Base-by-base conservation (phyloP, 30 jellyfish, hydroid and myxozoan genomes). In the Nemopilema nomurai region DNA sequence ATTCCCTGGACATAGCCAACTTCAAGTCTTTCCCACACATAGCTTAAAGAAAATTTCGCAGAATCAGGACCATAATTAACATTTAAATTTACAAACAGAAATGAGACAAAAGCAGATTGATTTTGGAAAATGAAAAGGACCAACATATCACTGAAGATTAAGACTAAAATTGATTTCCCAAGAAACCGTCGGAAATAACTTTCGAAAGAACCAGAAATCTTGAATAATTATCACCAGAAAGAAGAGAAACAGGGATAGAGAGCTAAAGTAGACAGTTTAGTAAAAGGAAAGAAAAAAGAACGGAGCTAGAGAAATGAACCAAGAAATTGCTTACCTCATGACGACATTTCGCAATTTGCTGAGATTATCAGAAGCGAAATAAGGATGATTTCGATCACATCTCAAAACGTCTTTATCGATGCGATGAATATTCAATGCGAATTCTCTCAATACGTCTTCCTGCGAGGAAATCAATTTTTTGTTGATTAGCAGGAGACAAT, bases 1-100 rank as follows among this genome's bases (percentile, higher is more conserved):
- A 94, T 94, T 66, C 99, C 99, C 78, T 94, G 99, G 18, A 94
- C 96, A 70, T 94, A 94, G 23, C 99, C 99, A 81, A 94, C 96
- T 8, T 94, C 96, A 29, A 94, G 93, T 30, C 97, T 50, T 27
- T 94, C 99, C 99, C 97, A 94, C 0, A 94, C 97, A 75, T 89
- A 94, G 69, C 99, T 94, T 67, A 30, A 70, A 62, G 19, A 66
- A 30, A 27, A 76, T 3, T 3, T 13, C 57, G 57, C 57, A 41
- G 13, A 41, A 41, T 41, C 57, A 41, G 57, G 13, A 41, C 6
- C 6, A 6, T 6, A 41, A 41, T 41, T 6, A 13, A 13, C 13
- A 3, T 3, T 13, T 41, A 41, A 3, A 3, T 41, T 41, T 41
- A 3, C 13, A 41, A 41, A 41, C 6, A 41, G n/a, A n/a, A n/a